phyloP scores from a whole-genome alignment of 2,113 vertebrate species.

The Rostratula benghalensis region DNA sequence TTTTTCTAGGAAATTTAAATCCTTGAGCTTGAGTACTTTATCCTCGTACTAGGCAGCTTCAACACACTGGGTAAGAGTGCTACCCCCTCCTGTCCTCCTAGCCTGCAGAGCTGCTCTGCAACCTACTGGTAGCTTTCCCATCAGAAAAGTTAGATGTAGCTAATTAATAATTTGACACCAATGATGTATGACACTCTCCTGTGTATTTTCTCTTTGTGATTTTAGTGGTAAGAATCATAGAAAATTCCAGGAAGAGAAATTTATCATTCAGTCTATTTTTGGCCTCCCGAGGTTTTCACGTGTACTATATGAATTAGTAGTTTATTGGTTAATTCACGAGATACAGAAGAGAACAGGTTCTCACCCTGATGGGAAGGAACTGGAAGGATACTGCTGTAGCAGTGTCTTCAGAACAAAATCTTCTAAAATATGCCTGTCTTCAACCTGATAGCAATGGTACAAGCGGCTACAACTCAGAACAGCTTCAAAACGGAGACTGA shows the following conservation, averaged over 20 bases:
- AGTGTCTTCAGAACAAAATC: background rate
- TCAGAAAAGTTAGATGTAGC: background rate
- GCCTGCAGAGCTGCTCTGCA: background rate
- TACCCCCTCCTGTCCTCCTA: background rate
- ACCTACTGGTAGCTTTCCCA: background rate
- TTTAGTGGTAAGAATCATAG: background rate
- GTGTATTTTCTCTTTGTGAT: background rate
- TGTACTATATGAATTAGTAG: background rate
- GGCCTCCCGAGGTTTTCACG: background rate
- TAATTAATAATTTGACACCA: conserved; percentile 8
- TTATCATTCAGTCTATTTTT: background rate
- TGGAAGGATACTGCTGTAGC: background rate
- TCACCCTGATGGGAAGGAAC: background rate
- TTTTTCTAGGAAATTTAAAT: background rate
- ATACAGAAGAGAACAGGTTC: background rate
- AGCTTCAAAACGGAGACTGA: background rate
- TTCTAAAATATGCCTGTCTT: background rate
- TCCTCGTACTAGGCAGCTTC: background rate
- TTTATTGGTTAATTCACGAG: background rate
- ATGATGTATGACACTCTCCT: background rate
- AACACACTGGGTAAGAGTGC: accelerated
- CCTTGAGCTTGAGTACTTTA: background rate
- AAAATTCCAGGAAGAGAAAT: background rate
- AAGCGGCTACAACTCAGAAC: background rate
- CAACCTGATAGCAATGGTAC: background rate